phyloP scores from a whole-genome alignment of 2,797 vertebrate genomes.

The Hemibagrus guttatus region DNA sequence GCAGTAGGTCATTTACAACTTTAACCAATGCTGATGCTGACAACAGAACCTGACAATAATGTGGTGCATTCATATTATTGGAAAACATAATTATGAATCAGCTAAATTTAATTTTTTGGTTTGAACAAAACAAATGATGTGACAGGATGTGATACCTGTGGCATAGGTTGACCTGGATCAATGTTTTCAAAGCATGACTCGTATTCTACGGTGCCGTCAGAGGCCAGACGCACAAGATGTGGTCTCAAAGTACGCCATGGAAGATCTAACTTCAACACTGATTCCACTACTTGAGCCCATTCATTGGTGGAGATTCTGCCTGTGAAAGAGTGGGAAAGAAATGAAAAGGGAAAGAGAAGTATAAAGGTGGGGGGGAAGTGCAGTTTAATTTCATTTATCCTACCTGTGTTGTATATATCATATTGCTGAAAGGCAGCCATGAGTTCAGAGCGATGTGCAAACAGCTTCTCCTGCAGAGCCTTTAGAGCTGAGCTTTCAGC shows the following conservation, averaged over 20 bases:
- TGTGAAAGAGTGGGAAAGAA: constrained; percentile 40
- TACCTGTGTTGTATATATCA: constrained; percentile 82
- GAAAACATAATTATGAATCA: not conserved
- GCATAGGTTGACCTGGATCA: constrained; percentile 75
- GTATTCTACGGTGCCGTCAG: constrained; percentile 83
- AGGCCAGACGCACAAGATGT: constrained; percentile 71
- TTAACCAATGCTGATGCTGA: not conserved
- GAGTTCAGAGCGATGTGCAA: constrained; percentile 84
- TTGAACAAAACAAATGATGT: not conserved
- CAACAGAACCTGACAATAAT: not conserved
- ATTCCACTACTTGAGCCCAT: constrained; percentile 86
- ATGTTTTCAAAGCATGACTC: constrained; percentile 87
- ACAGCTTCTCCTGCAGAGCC: constrained; percentile 87
- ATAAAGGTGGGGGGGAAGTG: too few species aligned
- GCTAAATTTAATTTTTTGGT: not conserved
- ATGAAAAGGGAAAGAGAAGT: not conserved
- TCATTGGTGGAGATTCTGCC: constrained; percentile 78
- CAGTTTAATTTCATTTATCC: not conserved
- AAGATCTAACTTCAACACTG: constrained; percentile 83
- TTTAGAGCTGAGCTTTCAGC: constrained; percentile 88
- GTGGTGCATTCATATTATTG: not conserved
- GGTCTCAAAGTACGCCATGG: constrained; percentile 90
- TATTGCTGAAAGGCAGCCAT: constrained; percentile 79
- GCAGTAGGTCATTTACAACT: not conserved
- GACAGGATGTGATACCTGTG: constrained; percentile 72